A percentile compares a stretch with the other conserved stretches of the same genome.
Evolutionary conservation across 2,888 invertebrate species (phyloP).

Genomic region (Leptinotarsa juncta): DNA sequence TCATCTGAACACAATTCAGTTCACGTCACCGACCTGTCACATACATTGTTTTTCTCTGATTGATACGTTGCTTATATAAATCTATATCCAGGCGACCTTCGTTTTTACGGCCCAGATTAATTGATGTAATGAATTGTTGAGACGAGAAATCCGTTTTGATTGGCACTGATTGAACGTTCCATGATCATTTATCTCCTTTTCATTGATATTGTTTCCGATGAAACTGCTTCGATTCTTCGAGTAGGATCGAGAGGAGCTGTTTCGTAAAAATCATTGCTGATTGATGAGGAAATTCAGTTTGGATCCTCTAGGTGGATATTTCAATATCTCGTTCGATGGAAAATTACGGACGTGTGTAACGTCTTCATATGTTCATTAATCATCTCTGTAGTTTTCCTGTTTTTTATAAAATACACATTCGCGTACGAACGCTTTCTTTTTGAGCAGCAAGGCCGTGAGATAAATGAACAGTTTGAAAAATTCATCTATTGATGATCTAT

Average conservation of each 20-base stretch:
- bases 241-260: background rate
- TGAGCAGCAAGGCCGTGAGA: too few relatives aligned
- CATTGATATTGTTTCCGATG: background rate
- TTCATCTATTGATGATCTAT: too few relatives aligned
- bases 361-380: too few relatives aligned
- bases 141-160: background rate
- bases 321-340: too few relatives aligned
- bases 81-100: background rate
- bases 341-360: too few relatives aligned
- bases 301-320: too few relatives aligned
- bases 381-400: too few relatives aligned
- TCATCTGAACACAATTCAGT: background rate
- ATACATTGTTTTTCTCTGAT: background rate
- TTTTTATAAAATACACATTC: too few relatives aligned
- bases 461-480: too few relatives aligned
- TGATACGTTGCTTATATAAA: background rate
- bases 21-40: background rate
- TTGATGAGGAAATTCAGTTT: too few relatives aligned
- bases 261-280: background rate
- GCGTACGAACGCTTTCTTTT: too few relatives aligned
- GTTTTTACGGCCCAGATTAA: background rate
- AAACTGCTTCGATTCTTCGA: background rate
- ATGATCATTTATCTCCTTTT: background rate
- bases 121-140: background rate
- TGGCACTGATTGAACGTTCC: background rate